Conservation (phyloP, 2,113 vertebrate species). For the Motacilla alba region DNA sequence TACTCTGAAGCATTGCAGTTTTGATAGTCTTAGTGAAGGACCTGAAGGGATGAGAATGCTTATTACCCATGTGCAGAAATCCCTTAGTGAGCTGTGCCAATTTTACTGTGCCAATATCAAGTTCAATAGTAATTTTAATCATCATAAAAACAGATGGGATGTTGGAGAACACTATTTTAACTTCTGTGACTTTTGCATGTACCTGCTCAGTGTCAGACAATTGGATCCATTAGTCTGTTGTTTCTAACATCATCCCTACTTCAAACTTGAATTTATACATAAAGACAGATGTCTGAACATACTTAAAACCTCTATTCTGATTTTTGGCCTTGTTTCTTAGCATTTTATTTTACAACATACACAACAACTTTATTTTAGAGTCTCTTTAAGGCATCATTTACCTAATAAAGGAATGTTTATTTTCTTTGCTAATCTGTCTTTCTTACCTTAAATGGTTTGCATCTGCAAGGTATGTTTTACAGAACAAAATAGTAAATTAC, state of each 20-base stretch:
- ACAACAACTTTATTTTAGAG: background rate
- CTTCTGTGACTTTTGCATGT: background rate
- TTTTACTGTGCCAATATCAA: background rate
- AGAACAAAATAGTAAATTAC: background rate
- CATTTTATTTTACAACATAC: background rate
- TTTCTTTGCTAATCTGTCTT: background rate
- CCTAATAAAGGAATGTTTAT: background rate
- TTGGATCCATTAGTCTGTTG: background rate
- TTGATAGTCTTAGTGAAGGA: background rate
- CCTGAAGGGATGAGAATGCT: background rate
- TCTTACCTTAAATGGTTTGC: background rate
- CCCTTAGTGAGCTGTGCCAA: background rate
- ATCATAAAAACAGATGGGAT: background rate
- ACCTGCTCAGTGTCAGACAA: background rate
- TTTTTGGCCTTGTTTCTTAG: background rate
- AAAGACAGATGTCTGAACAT: background rate
- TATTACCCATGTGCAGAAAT: constrained; percentile 8
- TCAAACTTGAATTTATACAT: background rate
- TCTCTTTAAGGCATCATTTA: background rate
- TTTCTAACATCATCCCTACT: background rate
- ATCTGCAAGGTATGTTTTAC: background rate
- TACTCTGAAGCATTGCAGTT: background rate
- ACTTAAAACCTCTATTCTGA: background rate
- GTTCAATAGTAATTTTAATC: constrained; percentile 29
- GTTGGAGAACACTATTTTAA: background rate